Evolutionary conservation across 2,888 invertebrate genomes (phyloP).

Genomic region (Dasysyrphus tricinctus): DNA sequence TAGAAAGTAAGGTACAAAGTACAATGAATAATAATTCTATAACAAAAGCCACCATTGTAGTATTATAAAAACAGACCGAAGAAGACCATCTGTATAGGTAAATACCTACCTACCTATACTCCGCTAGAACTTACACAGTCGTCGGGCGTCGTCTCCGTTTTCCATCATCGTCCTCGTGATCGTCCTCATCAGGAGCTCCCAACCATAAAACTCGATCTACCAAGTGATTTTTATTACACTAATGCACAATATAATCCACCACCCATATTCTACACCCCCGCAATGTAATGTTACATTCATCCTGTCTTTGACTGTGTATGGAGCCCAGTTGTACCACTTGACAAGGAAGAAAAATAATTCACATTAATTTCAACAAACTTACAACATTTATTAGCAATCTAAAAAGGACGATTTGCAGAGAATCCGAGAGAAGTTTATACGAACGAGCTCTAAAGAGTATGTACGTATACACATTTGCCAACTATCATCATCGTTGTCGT

Average conservation of each 20-base stretch:
- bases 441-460: constrained; percentile 25
- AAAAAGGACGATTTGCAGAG: constrained; percentile 71
- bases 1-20: constrained; percentile 13
- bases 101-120: background rate
- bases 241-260: constrained; percentile 73
- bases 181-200: constrained; percentile 60
- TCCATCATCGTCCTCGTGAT: constrained; percentile 7
- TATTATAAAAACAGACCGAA: background rate
- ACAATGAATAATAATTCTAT: constrained; percentile 17
- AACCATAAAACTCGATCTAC: constrained; percentile 66
- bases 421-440: constrained; percentile 36
- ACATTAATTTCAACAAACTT: constrained; percentile 75
- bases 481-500: constrained; percentile 47
- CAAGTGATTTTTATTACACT: constrained; percentile 76
- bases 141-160: background rate
- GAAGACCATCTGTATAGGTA: background rate
- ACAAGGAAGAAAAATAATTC: constrained; percentile 72
- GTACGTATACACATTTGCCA: constrained; percentile 59
- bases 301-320: background rate
- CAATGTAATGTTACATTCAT: background rate
- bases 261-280: constrained; percentile 4
- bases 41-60: constrained; percentile 16
- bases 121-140: background rate
- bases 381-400: constrained; percentile 76
- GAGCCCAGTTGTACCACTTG: constrained; percentile 38